Percentiles rank a stretch among this genome's conserved stretches.
Conservation (phyloP, 2,797 vertebrate species). For the Tauraco hartlaubi region DNA sequence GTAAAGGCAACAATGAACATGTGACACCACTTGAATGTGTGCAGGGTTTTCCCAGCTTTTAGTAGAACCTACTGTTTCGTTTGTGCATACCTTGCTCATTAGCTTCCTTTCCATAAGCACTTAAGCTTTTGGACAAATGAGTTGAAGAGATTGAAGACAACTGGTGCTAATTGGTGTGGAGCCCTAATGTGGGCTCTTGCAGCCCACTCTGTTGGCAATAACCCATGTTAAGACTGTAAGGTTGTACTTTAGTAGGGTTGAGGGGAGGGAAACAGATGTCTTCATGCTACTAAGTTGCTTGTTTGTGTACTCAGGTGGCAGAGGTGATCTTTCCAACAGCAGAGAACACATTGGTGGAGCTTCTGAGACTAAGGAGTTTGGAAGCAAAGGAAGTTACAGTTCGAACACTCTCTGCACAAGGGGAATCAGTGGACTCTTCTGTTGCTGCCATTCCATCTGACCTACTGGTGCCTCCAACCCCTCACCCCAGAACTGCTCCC, state of each 20-base stretch:
- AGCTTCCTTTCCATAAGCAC: not conserved
- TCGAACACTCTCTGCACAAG: constrained; percentile 93
- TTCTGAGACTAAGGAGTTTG: constrained; percentile 88
- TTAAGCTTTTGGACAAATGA: not conserved
- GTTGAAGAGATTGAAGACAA: too few species aligned
- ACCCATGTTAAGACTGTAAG: not conserved
- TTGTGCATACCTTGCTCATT: not conserved
- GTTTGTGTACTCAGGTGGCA: constrained; percentile 85
- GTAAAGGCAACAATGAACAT: not conserved
- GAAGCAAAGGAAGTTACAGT: constrained; percentile 91
- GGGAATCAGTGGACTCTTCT: constrained; percentile 93
- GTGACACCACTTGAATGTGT: not conserved
- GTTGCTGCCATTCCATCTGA: constrained; percentile 87
- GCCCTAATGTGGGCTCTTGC: not conserved
- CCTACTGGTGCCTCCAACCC: constrained; percentile 90
- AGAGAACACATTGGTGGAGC: constrained; percentile 87
- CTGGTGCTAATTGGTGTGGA: not conserved
- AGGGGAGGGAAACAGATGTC: not conserved
- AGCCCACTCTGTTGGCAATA: not conserved
- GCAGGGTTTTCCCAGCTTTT: not conserved
- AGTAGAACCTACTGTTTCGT: not conserved
- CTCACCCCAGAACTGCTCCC: constrained; percentile 83
- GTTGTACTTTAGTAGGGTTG: not conserved
- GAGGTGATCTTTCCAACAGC: constrained; percentile 93
- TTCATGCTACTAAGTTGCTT: not conserved